These are phyloP conservation scores for Babyrousa celebensis DNA, from an alignment of 2,797 vertebrate genomes.

Conservation along the genomic window DNA sequence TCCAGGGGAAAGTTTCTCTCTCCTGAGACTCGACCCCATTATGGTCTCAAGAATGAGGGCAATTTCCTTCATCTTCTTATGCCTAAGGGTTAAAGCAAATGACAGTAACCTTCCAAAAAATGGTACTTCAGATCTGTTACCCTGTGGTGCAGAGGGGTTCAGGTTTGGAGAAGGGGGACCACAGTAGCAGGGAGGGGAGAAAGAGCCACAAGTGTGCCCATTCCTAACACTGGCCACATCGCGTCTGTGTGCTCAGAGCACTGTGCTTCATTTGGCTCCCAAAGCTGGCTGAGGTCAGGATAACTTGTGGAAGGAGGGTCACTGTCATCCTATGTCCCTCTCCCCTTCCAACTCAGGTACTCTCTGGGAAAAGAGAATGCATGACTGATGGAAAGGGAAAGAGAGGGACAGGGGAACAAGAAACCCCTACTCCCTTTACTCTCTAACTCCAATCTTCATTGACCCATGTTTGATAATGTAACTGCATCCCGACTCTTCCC, in stretches of 20 bases:
- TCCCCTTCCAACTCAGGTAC: neutral
- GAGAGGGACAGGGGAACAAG: neutral
- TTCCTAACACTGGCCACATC: neutral
- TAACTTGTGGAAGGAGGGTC: neutral
- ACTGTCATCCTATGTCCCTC: neutral
- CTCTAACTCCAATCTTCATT: neutral
- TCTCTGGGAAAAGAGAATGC: neutral
- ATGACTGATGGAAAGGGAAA: neutral
- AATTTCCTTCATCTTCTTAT: constrained; percentile 11
- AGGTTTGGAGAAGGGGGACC: neutral
- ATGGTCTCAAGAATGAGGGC: neutral
- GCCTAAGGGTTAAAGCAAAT: neutral
- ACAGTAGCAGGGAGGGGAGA: neutral
- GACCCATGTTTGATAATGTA: accelerated
- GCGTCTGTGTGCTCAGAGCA: neutral
- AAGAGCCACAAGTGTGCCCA: accelerated
- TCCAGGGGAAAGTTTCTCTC: neutral
- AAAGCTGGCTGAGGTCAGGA: neutral
- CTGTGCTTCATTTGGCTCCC: neutral
- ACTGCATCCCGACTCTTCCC: neutral
- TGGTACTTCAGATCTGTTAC: too few relatives aligned
- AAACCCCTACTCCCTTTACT: neutral
- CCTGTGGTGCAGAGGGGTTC: neutral
- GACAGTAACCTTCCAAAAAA: neutral
- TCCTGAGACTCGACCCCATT: neutral